Evolutionary conservation across 2,888 invertebrate genomes (phyloP), one percentile per base, ranked within the genome.

Genomic region (Serrognathus titanus): DNA sequence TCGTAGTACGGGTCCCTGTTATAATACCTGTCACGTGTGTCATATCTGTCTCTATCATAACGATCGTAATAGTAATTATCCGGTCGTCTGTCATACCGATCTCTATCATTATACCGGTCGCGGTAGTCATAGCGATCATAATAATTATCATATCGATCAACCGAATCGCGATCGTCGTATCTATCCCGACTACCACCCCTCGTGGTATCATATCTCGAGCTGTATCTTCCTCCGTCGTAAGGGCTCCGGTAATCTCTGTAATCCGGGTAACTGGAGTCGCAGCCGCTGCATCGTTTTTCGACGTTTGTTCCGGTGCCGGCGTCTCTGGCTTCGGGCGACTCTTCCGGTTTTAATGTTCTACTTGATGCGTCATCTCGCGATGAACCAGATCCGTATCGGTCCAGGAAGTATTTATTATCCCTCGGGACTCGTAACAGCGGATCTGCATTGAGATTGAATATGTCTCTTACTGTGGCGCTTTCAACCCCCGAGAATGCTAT

Each of bases 201-300:
- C 51, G 62, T n/a, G n/a, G n/a, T 60, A 35, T 67, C 64, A 43
- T 66, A 65, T 45, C 65, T 48, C 48, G 61, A 60, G 20, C 59
- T 60, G 52, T 63, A 57, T 43, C 63, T 58, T 57, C 72, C 75
- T 31, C 6, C 5, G 53, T 80, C 80, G 53, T 73, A 70, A 62
- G 78, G 73, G 63, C 78, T 63, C n/a, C 74, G 60, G 70, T 79
- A 35, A 77, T 78, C 66, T 53, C 71, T 62, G 43, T 77, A 76
- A 46, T 68, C 68, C 13, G 69, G 70, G 31, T 59, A 53, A 43
- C 75, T 71, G 57, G 76, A 73, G 36, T 78, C 77, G 57, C 70
- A 70, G 8, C 67, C 59, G 12, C 62, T 65, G 63, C 70, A 70
- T 53, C 70, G 57, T 55, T 69, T 69, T 39, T 65, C 70, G 13